Evolutionary conservation across 1,140 invertebrate genomes (phyloP).

Genomic region (Pseudobourletiella spinata): DNA sequence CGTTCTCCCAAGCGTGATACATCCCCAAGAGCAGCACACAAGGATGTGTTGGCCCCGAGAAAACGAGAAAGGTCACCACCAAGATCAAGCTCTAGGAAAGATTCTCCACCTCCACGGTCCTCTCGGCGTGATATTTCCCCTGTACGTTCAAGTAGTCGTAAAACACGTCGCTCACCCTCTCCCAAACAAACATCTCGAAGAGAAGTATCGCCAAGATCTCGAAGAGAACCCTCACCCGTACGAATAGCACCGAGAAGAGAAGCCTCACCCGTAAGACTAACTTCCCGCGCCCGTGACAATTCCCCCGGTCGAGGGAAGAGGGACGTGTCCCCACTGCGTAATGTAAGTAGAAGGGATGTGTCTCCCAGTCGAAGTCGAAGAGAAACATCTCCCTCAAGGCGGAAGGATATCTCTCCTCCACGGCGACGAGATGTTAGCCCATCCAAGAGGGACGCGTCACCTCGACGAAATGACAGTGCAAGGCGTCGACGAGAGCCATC

Average conservation of each 20-base stretch:
- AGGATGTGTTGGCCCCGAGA: background rate
- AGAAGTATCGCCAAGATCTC: background rate
- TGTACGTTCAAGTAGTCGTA: background rate
- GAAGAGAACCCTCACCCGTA: background rate
- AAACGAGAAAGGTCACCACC: background rate
- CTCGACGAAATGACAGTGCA: background rate
- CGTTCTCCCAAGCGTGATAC: background rate
- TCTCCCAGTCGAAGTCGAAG: background rate
- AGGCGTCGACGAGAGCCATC: background rate
- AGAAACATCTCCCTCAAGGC: background rate
- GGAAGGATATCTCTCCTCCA: background rate
- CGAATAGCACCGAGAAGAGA: background rate
- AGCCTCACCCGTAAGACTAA: background rate
- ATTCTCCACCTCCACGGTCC: background rate
- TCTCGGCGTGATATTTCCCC: background rate
- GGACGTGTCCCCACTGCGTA: background rate
- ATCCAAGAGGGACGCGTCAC: background rate
- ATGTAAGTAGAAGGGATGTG: background rate
- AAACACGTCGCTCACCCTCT: background rate
- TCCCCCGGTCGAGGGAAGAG: background rate
- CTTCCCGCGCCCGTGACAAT: background rate
- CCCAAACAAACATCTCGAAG: background rate
- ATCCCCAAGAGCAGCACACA: background rate
- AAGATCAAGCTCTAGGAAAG: background rate
- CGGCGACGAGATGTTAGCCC: background rate